Evolutionary conservation across 2,113 vertebrate species (phyloP).

Genomic region (Arenaria interpres): DNA sequence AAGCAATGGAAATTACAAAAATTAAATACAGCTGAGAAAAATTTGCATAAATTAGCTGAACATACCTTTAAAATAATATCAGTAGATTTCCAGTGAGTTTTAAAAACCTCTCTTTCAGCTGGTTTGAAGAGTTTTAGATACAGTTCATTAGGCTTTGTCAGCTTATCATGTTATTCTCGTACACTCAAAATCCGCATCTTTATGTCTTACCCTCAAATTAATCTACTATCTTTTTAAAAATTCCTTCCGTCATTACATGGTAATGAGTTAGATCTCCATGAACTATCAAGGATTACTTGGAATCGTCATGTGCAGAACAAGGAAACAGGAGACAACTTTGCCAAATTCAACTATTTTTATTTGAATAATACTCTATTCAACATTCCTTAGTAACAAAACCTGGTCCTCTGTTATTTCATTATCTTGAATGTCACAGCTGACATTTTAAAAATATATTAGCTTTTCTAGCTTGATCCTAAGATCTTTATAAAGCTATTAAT

Average conservation of each 20-base stretch:
- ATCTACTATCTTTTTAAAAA: background rate
- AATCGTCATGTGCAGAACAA: background rate
- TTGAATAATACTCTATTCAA: background rate
- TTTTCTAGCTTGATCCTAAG: background rate
- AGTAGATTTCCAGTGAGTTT: background rate
- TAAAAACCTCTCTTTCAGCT: background rate
- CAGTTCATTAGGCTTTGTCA: background rate
- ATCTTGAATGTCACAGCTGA: background rate
- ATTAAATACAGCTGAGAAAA: background rate
- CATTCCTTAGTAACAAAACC: background rate
- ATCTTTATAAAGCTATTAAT: background rate
- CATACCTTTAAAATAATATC: background rate
- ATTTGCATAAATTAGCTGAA: background rate
- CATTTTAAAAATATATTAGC: background rate
- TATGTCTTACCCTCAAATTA: background rate
- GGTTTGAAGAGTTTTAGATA: background rate
- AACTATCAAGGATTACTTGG: background rate
- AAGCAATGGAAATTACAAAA: background rate
- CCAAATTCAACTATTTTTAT: background rate
- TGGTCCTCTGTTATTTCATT: background rate
- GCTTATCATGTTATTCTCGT: background rate
- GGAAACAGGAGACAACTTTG: background rate
- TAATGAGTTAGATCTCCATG: background rate
- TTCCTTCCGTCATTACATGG: background rate
- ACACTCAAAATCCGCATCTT: accelerated